These are phyloP conservation scores for Oenanthe oenanthe DNA, from an alignment of 2,113 vertebrate species.

Conservation along the genomic window DNA sequence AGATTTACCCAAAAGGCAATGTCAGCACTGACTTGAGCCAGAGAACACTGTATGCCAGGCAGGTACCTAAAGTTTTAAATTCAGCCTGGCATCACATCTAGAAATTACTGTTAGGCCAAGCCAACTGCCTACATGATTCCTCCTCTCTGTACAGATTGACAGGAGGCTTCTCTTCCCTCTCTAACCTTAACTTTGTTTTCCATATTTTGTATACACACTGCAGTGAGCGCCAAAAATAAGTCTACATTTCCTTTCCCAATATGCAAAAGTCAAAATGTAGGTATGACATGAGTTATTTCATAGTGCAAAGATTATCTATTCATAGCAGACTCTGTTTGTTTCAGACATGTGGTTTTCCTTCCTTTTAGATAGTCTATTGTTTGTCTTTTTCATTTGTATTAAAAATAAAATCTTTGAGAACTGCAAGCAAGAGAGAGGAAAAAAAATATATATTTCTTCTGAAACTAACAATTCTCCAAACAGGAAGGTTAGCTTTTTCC, in stretches of 20 bases:
- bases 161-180: not conserved
- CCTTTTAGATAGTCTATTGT: conserved; percentile 53
- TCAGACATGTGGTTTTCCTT: conserved; percentile 32
- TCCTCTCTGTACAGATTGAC: not conserved
- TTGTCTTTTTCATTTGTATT: conserved; percentile 55
- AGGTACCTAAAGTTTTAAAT: not conserved
- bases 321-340: not conserved
- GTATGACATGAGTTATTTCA: conserved; percentile 33
- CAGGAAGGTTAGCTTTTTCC: conserved; percentile 71
- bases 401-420: conserved; percentile 60
- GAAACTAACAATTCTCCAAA: conserved; percentile 35
- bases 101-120: not conserved
- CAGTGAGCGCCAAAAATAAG: conserved; percentile 20
- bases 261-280: conserved; percentile 14
- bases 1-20: not conserved
- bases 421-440: conserved; percentile 9
- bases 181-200: not conserved
- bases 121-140: not conserved
- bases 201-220: not conserved
- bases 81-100: not conserved
- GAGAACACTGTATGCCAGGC: not conserved
- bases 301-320: not conserved
- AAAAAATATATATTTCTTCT: conserved; percentile 14
- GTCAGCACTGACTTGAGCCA: not conserved
- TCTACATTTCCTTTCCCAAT: conserved; percentile 38